Evolutionary conservation across 2,888 invertebrate genomes (phyloP).

Genomic region (Dendrolimus pini): DNA sequence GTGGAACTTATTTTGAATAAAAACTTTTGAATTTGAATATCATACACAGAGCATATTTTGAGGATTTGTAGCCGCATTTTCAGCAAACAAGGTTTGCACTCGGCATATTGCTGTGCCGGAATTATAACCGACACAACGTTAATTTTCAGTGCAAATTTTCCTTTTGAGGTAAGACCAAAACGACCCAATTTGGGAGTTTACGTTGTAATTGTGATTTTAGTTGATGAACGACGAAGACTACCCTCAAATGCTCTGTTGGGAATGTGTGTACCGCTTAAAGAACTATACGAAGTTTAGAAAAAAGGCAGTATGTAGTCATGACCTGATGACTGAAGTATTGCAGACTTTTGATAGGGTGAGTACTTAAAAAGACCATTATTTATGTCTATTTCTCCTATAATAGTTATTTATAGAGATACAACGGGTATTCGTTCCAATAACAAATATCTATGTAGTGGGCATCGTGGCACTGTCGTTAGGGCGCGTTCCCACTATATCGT

Average conservation of each 20-base stretch:
- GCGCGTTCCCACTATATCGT: background rate
- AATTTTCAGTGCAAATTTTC: too few species aligned
- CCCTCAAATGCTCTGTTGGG: conserved; percentile 6
- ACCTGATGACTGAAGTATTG: conserved; percentile 1
- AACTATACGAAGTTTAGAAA: conserved; percentile 1
- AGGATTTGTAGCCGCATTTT: too few species aligned
- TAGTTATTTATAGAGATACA: background rate
- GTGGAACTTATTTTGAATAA: too few species aligned
- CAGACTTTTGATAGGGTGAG: conserved; percentile 2
- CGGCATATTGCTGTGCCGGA: too few species aligned
- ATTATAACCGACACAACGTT: too few species aligned
- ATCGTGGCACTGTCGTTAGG: too few species aligned
- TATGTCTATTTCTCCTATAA: background rate
- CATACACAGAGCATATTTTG: too few species aligned
- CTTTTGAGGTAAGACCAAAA: too few species aligned
- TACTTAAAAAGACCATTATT: background rate
- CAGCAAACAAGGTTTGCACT: too few species aligned
- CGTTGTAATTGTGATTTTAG: background rate
- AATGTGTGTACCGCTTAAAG: conserved; percentile 3
- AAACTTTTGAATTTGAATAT: too few species aligned
- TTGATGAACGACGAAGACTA: background rate
- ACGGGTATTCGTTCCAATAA: background rate
- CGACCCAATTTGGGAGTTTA: too few species aligned
- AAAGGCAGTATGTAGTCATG: conserved; percentile 3
- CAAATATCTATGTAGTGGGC: too few species aligned